Evolutionary conservation across 2,888 invertebrate genomes (phyloP).

Genomic region (Schizotus pectinicornis): DNA sequence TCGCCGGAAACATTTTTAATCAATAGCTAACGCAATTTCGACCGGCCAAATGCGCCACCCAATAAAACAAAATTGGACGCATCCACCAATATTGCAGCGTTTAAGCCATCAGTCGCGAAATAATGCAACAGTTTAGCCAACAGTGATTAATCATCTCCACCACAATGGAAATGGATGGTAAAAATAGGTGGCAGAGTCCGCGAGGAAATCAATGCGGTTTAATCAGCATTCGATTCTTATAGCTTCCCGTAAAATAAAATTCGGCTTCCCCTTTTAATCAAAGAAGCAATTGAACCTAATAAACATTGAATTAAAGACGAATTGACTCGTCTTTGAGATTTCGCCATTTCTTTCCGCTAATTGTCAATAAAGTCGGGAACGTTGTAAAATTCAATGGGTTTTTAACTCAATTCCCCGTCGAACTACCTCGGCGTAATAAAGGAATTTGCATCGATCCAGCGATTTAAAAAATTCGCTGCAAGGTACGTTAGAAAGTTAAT

Average conservation of each 20-base stretch:
- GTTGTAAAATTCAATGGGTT: constrained; percentile 32
- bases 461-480: constrained; percentile 13
- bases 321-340: constrained; percentile 46
- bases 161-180: constrained; percentile 1
- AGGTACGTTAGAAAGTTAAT: constrained; percentile 21
- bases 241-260: constrained; percentile 43
- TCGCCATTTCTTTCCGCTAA: constrained; percentile 44
- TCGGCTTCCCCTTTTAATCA: constrained; percentile 48
- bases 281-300: constrained; percentile 50
- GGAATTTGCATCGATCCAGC: not conserved
- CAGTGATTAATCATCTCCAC: not conserved
- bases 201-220: constrained; percentile 21
- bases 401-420: constrained; percentile 14
- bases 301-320: constrained; percentile 50
- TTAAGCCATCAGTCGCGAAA: no score
- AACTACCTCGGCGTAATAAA: constrained; percentile 1
- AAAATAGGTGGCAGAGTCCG: not conserved
- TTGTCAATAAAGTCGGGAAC: constrained; percentile 42
- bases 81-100: no score
- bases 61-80: constrained; percentile 2
- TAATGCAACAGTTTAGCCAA: not conserved
- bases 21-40: constrained; percentile 26
- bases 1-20: constrained; percentile 22
- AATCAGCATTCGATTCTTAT: constrained; percentile 30
- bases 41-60: constrained; percentile 7